phyloP scores from a whole-genome alignment of 2,113 vertebrate species.

The Ceuthmochares aereus region DNA sequence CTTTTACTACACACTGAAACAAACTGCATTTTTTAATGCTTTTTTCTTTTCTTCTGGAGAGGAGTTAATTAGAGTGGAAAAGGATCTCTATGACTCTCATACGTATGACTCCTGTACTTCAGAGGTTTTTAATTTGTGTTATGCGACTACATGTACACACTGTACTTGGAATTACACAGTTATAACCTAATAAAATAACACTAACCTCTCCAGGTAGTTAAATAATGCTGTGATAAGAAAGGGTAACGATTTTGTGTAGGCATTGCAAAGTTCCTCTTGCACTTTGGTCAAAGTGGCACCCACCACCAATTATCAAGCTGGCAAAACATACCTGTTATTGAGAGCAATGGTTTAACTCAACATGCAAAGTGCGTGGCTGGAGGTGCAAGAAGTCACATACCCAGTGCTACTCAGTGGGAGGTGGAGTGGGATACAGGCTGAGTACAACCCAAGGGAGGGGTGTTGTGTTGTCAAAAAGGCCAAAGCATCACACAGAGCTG shows the following conservation, averaged over 20 bases:
- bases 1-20: constrained; percentile 13
- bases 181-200: constrained; percentile 5
- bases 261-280: neutral
- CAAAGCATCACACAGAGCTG: neutral
- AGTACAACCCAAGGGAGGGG: neutral
- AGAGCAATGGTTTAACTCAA: neutral
- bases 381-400: neutral
- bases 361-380: neutral
- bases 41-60: constrained; percentile 16
- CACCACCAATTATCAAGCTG: neutral
- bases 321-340: neutral
- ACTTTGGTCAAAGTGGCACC: neutral
- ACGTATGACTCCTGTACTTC: neutral
- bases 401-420: neutral
- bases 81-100: neutral
- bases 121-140: constrained; percentile 36
- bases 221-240: constrained; percentile 20
- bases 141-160: neutral
- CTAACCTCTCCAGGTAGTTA: neutral
- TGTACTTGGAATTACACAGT: constrained; percentile 25
- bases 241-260: neutral
- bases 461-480: neutral
- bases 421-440: neutral
- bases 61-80: constrained; percentile 35
- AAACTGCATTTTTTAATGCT: neutral